Base-by-base conservation (phyloP, 2,888 invertebrate genomes). In the Patella ulyssiponensis region DNA sequence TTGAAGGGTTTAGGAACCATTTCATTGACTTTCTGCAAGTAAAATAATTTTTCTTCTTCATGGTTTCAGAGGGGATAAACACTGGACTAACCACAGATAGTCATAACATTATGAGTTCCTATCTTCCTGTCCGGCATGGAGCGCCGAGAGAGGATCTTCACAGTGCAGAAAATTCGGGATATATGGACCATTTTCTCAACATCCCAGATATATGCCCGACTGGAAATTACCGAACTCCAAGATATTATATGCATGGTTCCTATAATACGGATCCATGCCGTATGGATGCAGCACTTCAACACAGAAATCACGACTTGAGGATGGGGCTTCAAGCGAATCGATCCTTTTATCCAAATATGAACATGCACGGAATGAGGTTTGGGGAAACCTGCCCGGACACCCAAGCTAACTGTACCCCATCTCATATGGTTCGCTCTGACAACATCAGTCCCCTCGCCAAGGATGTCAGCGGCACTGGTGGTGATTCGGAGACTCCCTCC, bases 161-260 rank as follows among this genome's bases (percentile, higher is more conserved):
- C 77, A 81, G 82, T 58, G 83, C 86, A 70, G 87, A 86, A 83
- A 83, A 84, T 83, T 81, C 86, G 27, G 82, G 81, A 75, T 88
- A 89, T 80, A 89, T 89, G 89, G 89, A 89, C 80, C 89, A 89
- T 82, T 89, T 89, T 81, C 85, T 89, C 73, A 89, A 89, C 79
- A 89, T 89, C 79, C 89, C 89, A 23, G 88, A 89, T 78, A 88
- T 89, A 73, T 89, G 89, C 81, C 88, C 89, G 73, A 83, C 86
- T 33, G 86, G 87, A 64, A 82, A 86, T 81, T 88, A 88, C 81
- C 80, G 88, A 74, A 85, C 87, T 71, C 87, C 87, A 3, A 75
- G 88, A 74, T 88, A 88, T 76, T 89, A 89, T 79, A 88, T 88
- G 88, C 64, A 64, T 64, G 85, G 85, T 73, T 85, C 86, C 5